A percentile compares a stretch with the other conserved stretches of the same genome.
Evolutionary conservation across 2,113 vertebrate species (phyloP).

Genomic region (Periophthalmodon schlosseri): DNA sequence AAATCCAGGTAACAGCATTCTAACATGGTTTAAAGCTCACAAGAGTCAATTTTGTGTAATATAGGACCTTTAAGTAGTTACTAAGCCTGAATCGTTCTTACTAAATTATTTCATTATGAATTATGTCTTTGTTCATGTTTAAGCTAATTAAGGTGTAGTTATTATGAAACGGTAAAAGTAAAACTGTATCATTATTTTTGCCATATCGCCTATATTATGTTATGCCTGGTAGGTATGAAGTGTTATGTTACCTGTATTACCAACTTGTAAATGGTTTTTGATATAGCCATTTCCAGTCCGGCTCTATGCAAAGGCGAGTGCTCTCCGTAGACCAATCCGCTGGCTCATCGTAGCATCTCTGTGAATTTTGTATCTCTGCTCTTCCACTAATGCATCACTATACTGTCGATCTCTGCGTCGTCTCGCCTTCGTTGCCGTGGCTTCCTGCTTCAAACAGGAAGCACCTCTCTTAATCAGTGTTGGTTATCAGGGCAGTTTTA

Average conservation of each 20-base stretch:
- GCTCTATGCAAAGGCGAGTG: conserved; percentile 64
- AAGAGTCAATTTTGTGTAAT: too few relatives aligned
- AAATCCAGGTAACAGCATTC: too few relatives aligned
- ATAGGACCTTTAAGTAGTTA: too few relatives aligned
- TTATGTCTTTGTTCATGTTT: too few relatives aligned
- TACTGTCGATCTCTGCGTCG: conserved; percentile 47
- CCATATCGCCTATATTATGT: conserved; percentile 6
- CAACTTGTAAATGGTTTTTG: conserved; percentile 25
- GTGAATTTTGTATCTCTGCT: conserved; percentile 61
- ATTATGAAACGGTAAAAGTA: too few relatives aligned
- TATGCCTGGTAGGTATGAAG: conserved; percentile 48
- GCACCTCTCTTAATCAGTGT: conserved; percentile 45
- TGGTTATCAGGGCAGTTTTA: conserved; percentile 36
- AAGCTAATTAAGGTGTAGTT: too few relatives aligned
- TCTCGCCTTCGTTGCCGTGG: conserved; percentile 28
- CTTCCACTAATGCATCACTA: conserved; percentile 56
- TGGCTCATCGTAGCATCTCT: conserved; percentile 66
- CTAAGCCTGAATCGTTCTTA: too few relatives aligned
- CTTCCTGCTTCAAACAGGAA: conserved; percentile 20
- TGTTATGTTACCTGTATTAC: conserved; percentile 26
- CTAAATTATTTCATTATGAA: too few relatives aligned
- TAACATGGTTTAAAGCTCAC: too few relatives aligned
- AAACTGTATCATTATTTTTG: too few relatives aligned
- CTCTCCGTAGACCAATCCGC: conserved; percentile 42
- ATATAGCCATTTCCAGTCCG: conserved; percentile 17